Percentiles rank a stretch among this genome's conserved stretches.
phyloP scores from a whole-genome alignment of 2,797 vertebrate genomes.

The Caiman crocodilus region DNA sequence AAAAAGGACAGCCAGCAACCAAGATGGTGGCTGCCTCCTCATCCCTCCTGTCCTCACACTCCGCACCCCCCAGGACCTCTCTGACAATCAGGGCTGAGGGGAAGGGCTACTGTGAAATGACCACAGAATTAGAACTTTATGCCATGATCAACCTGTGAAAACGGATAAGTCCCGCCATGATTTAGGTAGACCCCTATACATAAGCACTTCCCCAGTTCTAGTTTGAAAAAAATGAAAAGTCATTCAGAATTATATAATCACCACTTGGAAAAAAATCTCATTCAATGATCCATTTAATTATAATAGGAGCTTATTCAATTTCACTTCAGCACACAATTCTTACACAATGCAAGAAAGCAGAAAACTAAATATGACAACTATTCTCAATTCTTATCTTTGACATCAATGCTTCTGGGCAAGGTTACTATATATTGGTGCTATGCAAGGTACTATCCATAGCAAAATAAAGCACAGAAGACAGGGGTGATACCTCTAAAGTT shows the following conservation, averaged over 20 bases:
- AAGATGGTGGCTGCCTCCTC: too few species aligned
- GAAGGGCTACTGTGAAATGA: too few species aligned
- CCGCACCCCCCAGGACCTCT: too few species aligned
- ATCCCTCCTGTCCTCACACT: too few species aligned
- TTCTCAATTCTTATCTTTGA: background rate
- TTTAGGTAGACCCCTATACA: too few species aligned
- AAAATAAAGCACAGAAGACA: background rate
- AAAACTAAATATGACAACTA: background rate
- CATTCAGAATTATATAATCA: background rate
- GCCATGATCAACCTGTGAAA: too few species aligned
- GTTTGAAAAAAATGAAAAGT: background rate
- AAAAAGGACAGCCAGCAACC: too few species aligned
- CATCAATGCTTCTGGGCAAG: background rate
- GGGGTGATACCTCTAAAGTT: background rate
- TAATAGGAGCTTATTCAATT: background rate
- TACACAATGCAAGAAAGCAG: background rate
- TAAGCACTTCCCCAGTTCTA: background rate
- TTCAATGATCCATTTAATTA: background rate
- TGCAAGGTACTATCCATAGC: background rate
- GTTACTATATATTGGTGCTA: background rate
- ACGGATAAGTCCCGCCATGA: too few species aligned
- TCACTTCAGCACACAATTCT: background rate
- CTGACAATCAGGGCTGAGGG: too few species aligned
- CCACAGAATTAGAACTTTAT: too few species aligned
- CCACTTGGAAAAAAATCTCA: background rate